Base-by-base conservation (phyloP, 2,113 vertebrate genomes). In the Colossoma macropomum region DNA sequence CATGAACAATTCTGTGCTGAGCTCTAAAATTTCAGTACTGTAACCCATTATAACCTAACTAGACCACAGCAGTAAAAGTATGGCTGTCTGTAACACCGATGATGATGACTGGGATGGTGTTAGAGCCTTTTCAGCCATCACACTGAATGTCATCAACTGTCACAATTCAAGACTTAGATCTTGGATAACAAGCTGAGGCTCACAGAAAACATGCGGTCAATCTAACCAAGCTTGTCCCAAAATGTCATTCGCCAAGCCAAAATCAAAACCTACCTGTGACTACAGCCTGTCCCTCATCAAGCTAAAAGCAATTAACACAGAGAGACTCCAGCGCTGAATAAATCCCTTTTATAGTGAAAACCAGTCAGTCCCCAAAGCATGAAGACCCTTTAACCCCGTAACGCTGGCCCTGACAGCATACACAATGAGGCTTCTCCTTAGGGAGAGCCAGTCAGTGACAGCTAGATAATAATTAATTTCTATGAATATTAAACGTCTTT, bases 401-500 rank as follows among this genome's bases (percentile, higher is more conserved):
- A 75, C 27, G 75, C 72, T 25, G 34, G 60, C 54, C 48, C 25
- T 81, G 84, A 85, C 78, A 78, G 25, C 59, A 50, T 12, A 62
- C 23, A 68, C 52, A 71, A 84, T 52, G 62, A 52, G 28, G 45
- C 2, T 9, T 52, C 69, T 70, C 82, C 72, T 70, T 74, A 25
- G 77, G 81, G 82, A 77, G n/a, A 50, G 23, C 19, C 73, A 60
- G 27, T 65, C 79, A 65, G 63, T 77, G 52, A 74, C 60, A 74
- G 56, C 54, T 16, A 52, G 16, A 84, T 27, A 65, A 17, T 59
- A 62, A 84, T 71, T 84, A 38, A 84, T 54, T 66, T 60, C 41
- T 81, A 81, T 86, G 52, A 72, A 80, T 84, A 84, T 81, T 81
- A 81, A 69, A 21, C 4, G 50, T 60, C 66, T 66, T 66, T 71